Base-by-base conservation (phyloP, 2,113 vertebrate species). In the Solea senegalensis region DNA sequence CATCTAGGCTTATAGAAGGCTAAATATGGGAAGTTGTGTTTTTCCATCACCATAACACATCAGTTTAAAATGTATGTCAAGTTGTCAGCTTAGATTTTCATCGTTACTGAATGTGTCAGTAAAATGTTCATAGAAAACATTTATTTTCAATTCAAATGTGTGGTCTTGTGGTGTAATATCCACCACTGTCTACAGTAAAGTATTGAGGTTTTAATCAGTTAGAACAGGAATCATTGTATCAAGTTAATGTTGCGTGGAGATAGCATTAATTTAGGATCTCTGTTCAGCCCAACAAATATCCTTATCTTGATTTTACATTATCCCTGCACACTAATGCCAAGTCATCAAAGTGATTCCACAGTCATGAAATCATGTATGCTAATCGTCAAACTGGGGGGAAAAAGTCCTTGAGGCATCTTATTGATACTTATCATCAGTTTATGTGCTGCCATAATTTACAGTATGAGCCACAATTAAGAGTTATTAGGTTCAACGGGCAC, bases 401-500 rank as follows among this genome's bases (percentile, higher is more conserved):
- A 56, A 68, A 65, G 68, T 58, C 74, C 76, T 82, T 5, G 9
- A 69, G 55, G 41, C 55, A 1, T 74, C 49, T 39, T 76, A 76
- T 61, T 84, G 74, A 74, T 77, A 73, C 62, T 78, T 70, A 58
- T 71, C 58, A 63, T 80, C 59, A 51, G 27, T 82, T 80, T 69
- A 61, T 65, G 54, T 54, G 65, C 82, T 64, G 63, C 71, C 61
- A 40, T 69, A 72, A 85, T 80, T 75, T 78, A 78, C 46, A 65
- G 41, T 56, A 62, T 61, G 63, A 83, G 39, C 41, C 34, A 54
- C 63, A 77, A 75, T 86, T 75, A 81, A 68, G 76, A 77, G 56
- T 80, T 71, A 85, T 82, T 74, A 76, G 82, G 84, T 80, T 85
- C 78, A 85, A 86, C 59, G 80, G 72, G 51, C 78, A 68, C 63